Base-by-base conservation (phyloP, 1,140 invertebrate genomes). In the Orussus abietinus region DNA sequence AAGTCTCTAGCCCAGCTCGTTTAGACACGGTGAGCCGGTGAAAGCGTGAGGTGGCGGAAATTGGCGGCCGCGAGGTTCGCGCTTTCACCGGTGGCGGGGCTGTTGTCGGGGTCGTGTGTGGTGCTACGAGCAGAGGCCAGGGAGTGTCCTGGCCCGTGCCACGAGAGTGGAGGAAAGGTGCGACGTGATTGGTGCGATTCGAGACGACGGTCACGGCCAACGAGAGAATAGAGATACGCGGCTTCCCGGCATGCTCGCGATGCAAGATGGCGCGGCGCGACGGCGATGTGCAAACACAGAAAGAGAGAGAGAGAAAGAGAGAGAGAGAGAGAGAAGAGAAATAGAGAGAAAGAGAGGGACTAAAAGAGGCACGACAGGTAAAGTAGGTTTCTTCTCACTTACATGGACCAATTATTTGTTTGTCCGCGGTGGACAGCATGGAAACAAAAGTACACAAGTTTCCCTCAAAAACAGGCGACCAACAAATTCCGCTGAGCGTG, bases 331-430 rank as follows among this genome's bases (percentile, higher is more conserved):
- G 36, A 44, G 21, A 56, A 48, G 54, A 42, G 57, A 29, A 44
- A 41, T 10, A 38, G 30, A 55, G 46, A 51, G 35, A 46, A 53
- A 53, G 37, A 51, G 42, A 46, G 44, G 45, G 49, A 13, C 20
- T 14, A 38, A 33, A 38, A 29, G 17, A 57, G 57, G 28, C 51
- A 54, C 64, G 63, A 70, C 64, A 65, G 68, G 54, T 59, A 63
- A 75, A 66, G 75, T 51, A 69, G 64, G 69, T 69, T 58, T 51
- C 56, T 64, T 68, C 55, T 60, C 60, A 72, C 71, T 74, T 74
- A 72, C 71, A 71, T 70, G 63, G 55, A 60, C 65, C 59, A 69
- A 69, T 62, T n/a, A n/a, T n/a, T 55, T 55, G 66, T 65, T 51
- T 34, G 66, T 66, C 65, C 69, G 53, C 57, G 64, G 50, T 55